Percentiles rank a stretch among this genome's conserved stretches.
These are phyloP conservation scores for Leptosomus discolor DNA, from an alignment of 2,113 vertebrate species.

Conservation along the genomic window DNA sequence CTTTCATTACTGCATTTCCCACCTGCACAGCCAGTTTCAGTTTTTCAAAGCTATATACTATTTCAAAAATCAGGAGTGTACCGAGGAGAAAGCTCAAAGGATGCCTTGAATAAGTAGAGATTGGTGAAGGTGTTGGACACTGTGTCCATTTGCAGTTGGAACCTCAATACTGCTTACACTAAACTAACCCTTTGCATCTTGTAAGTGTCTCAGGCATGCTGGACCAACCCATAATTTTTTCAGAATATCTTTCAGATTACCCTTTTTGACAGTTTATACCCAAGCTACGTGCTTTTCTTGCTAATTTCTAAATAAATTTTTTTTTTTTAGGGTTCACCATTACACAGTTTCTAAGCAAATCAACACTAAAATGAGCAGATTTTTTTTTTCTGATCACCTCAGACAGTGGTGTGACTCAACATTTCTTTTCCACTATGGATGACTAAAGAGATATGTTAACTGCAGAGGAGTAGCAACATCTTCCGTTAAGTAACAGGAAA, in stretches of 20 bases:
- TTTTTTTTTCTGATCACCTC: background rate
- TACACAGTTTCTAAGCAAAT: background rate
- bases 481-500: background rate
- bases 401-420: background rate
- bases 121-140: background rate
- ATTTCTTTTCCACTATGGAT: background rate
- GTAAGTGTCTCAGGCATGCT: background rate
- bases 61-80: background rate
- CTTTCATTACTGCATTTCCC: background rate
- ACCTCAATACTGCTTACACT: background rate
- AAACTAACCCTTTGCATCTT: background rate
- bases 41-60: background rate
- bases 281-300: background rate
- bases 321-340: background rate
- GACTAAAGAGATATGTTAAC: background rate
- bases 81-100: background rate
- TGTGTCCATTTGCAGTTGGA: background rate
- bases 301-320: background rate
- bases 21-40: rapidly evolving
- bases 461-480: background rate
- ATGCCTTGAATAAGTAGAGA: background rate
- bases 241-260: background rate
- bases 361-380: background rate
- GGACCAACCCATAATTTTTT: background rate
- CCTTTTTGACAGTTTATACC: background rate